Percentiles rank a stretch among this genome's conserved stretches.
Conservation (phyloP, 2,888 invertebrate species). For the Quadroppia sp. region DNA sequence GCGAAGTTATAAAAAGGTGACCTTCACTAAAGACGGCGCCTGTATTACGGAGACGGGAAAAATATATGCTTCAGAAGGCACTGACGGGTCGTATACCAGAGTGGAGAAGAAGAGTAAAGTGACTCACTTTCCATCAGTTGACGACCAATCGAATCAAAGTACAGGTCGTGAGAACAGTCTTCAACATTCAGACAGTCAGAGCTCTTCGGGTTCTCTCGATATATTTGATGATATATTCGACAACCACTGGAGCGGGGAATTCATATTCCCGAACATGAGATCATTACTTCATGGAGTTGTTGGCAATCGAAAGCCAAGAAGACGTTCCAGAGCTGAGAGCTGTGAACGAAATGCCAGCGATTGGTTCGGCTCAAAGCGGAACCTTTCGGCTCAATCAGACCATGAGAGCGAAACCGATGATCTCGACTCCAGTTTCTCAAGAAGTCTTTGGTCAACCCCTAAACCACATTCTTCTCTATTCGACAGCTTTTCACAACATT, state of each 20-base stretch:
- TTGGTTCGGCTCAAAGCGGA: conserved; percentile 33
- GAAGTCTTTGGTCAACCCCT: conserved; percentile 19
- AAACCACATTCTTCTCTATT: conserved; percentile 20
- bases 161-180: neutral
- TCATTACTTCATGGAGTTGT: conserved; percentile 45
- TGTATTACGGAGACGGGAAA: conserved; percentile 49
- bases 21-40: conserved; percentile 49
- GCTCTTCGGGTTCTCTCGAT: conserved; percentile 49
- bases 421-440: neutral
- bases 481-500: conserved; percentile 36
- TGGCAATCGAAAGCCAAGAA: conserved; percentile 43
- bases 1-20: conserved; percentile 48
- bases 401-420: conserved; percentile 39
- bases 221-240: conserved; percentile 49
- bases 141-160: neutral
- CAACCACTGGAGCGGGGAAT: conserved; percentile 48
- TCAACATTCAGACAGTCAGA: conserved; percentile 47
- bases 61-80: conserved; percentile 46
- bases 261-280: conserved; percentile 47
- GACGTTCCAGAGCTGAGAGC: conserved; percentile 46
- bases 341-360: conserved; percentile 44
- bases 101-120: conserved; percentile 48
- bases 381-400: conserved; percentile 28
- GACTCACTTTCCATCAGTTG: conserved; percentile 41
- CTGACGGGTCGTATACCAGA: conserved; percentile 47